Evolutionary conservation across 1,140 invertebrate genomes (phyloP).

Genomic region (Bombus vancouverensis): DNA sequence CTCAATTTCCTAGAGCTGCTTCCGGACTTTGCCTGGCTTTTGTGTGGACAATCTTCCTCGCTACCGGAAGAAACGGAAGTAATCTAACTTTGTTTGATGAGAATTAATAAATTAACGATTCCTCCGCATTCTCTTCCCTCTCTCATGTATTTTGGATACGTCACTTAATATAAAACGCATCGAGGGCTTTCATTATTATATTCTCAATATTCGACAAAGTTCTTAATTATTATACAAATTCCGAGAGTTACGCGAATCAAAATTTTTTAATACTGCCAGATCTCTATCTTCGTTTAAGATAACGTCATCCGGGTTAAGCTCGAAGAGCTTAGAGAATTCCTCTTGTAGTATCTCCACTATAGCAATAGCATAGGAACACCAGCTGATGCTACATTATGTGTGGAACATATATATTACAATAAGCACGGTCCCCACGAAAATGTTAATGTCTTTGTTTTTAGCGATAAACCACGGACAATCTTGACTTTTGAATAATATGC

Average conservation of each 20-base stretch:
- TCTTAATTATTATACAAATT: neutral
- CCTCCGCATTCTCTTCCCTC: neutral
- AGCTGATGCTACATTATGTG: neutral
- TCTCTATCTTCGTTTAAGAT: neutral
- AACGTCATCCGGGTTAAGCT: slow-evolving; percentile 6
- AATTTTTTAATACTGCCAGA: neutral
- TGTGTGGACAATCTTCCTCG: neutral
- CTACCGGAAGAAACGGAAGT: neutral
- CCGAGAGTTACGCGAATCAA: neutral
- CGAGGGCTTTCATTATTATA: no score
- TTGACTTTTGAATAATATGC: no score
- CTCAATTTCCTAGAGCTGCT: neutral
- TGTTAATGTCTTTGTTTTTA: neutral
- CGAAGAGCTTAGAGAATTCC: neutral
- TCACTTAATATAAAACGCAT: no score
- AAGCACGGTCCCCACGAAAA: neutral
- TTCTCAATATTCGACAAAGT: no score
- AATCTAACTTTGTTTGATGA: slow-evolving; percentile 1
- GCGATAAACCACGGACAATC: no score
- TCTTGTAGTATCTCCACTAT: neutral
- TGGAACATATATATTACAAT: neutral
- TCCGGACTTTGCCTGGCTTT: no score
- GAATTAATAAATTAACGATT: slow-evolving; percentile 1
- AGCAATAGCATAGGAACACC: neutral
- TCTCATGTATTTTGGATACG: neutral